Evolutionary conservation across 2,888 invertebrate genomes (phyloP).

Genomic region (Rhimphoctona megacephalus): DNA sequence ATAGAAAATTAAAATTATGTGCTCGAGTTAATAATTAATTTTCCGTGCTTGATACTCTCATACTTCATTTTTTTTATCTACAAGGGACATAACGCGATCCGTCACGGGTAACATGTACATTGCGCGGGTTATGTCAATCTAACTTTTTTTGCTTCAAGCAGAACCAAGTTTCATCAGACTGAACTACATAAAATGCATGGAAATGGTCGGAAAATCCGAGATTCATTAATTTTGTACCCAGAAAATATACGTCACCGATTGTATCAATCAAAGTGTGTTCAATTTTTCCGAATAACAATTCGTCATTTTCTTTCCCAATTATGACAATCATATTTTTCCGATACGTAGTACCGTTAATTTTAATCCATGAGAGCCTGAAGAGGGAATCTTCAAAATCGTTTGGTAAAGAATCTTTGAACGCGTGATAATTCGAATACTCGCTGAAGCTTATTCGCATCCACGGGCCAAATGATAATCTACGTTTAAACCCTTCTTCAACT

Average conservation of each 20-base stretch:
- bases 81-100: constrained; percentile 11
- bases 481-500: constrained; percentile 50
- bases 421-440: constrained; percentile 9
- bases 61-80: not conserved
- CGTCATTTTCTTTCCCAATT: constrained; percentile 12
- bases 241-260: constrained; percentile 24
- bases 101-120: constrained; percentile 8
- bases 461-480: constrained; percentile 53
- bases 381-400: not conserved
- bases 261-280: constrained; percentile 30
- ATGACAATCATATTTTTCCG: constrained; percentile 37
- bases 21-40: not conserved
- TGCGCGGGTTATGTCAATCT: constrained; percentile 1
- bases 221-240: constrained; percentile 14
- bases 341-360: constrained; percentile 37
- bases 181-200: constrained; percentile 24
- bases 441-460: not conserved
- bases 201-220: constrained; percentile 32
- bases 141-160: constrained; percentile 15
- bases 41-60: constrained; percentile 10
- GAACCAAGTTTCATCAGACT: not conserved
- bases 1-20: too few relatives aligned
- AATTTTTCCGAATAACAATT: constrained; percentile 28
- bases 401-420: constrained; percentile 22
- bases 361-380: constrained; percentile 23